Conservation (phyloP, 37 sponge, comb jelly and placozoan species). For the Cliona cf. orientalis region DNA sequence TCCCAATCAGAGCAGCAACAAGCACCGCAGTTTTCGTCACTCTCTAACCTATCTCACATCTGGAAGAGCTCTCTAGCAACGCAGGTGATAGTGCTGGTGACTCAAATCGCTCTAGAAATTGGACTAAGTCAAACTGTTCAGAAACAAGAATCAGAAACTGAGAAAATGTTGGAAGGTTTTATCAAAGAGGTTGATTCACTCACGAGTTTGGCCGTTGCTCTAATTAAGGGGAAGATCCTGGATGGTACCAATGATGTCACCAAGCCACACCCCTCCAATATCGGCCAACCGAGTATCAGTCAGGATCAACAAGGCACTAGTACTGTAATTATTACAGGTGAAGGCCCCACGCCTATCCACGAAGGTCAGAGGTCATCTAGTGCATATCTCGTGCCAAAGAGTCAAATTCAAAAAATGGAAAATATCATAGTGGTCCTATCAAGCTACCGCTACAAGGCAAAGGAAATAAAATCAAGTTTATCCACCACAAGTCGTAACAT, state of each 20-base stretch:
- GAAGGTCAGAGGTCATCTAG: not conserved
- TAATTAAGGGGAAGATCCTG: not conserved
- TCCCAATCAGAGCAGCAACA: too few species aligned
- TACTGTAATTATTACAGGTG: not conserved
- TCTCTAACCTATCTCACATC: slow-evolving; percentile 24
- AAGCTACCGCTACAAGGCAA: not conserved
- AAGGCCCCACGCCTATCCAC: not conserved
- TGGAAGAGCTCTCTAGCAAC: slow-evolving; percentile 25
- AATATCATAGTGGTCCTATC: slow-evolving; percentile 17
- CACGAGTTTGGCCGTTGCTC: not conserved
- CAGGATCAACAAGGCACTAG: not conserved
- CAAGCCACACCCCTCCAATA: not conserved
- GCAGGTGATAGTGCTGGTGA: slow-evolving; percentile 26
- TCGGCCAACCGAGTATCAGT: too few species aligned
- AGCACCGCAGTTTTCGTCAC: not conserved
- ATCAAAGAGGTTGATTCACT: not conserved
- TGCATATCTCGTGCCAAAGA: not conserved
- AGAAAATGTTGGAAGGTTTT: slow-evolving; percentile 4
- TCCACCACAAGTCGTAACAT: not conserved
- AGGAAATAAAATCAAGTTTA: not conserved
- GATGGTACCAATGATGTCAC: not conserved
- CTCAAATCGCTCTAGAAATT: slow-evolving; percentile 17
- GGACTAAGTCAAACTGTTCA: slow-evolving; percentile 19
- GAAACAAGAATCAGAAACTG: not conserved
- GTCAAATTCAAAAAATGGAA: slow-evolving; percentile 6